These are phyloP conservation scores for Bombus impatiens DNA, from an alignment of 1,140 invertebrate genomes.

Conservation along the genomic window DNA sequence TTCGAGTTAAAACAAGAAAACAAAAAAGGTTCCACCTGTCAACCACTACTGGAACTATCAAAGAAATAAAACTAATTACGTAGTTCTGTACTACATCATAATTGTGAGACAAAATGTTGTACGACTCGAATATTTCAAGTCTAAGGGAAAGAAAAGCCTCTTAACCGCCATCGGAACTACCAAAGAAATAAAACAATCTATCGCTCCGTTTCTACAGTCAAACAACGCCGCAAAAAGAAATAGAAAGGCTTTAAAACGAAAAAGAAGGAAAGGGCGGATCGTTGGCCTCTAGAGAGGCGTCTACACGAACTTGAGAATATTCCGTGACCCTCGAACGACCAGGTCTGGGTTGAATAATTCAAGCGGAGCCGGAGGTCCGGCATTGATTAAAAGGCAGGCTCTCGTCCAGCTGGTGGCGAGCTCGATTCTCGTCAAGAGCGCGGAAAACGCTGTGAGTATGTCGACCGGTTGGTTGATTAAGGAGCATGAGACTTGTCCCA, in stretches of 20 bases:
- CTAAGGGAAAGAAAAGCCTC: too few relatives aligned
- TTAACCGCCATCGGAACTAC: neutral
- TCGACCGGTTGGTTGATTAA: constrained; percentile 24
- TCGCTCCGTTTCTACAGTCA: too few relatives aligned
- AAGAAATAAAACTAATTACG: too few relatives aligned
- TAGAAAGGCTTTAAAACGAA: constrained; percentile 1
- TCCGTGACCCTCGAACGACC: constrained; percentile 44
- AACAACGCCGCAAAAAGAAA: neutral
- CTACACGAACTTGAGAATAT: constrained; percentile 44
- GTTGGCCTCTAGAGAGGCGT: constrained; percentile 18
- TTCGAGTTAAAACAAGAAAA: neutral
- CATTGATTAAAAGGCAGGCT: constrained; percentile 51
- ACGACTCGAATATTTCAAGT: too few relatives aligned
- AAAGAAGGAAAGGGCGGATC: neutral
- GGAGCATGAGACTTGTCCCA: neutral
- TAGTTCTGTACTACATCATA: too few relatives aligned
- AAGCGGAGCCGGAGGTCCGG: constrained; percentile 48
- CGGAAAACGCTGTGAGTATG: constrained; percentile 25
- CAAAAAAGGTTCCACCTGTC: neutral
- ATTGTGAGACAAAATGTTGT: too few relatives aligned
- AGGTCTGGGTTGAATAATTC: constrained; percentile 49
- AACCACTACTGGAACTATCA: too few relatives aligned
- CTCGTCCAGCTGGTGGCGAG: neutral
- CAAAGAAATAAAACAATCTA: neutral
- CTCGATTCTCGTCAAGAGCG: constrained; percentile 24